These are phyloP conservation scores for Halichoerus grypus DNA, from an alignment of 2,113 vertebrate species.

Conservation along the genomic window DNA sequence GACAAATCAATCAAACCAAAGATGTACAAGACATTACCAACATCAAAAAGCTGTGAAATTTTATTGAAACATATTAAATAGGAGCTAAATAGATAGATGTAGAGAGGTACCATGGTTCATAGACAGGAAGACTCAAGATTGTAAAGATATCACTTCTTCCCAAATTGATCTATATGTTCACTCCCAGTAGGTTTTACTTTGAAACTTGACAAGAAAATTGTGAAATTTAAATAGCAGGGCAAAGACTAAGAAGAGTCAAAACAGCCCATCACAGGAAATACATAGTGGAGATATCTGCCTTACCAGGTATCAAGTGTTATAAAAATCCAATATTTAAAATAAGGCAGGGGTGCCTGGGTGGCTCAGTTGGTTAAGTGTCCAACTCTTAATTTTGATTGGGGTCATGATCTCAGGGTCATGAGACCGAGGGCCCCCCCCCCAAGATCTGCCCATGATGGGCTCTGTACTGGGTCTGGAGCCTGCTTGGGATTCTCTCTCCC, in stretches of 20 bases:
- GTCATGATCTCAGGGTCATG: background rate
- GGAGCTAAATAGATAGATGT: slow-evolving; percentile 37
- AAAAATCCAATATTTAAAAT: background rate
- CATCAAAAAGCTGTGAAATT: background rate
- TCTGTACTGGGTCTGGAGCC: background rate
- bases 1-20: slow-evolving; percentile 33
- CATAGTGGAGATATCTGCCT: background rate
- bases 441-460: background rate
- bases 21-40: background rate
- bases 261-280: background rate
- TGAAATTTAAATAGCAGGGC: background rate
- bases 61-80: background rate
- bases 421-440: background rate
- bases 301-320: background rate
- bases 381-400: background rate
- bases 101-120: background rate
- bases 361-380: background rate
- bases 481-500: background rate
- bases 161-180: background rate
- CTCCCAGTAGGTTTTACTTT: background rate
- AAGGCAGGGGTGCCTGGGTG: background rate
- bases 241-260: background rate
- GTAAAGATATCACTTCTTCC: background rate
- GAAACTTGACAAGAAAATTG: background rate
- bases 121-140: background rate